These are phyloP conservation scores for Heliothis virescens DNA, from an alignment of 1,140 invertebrate species.

Conservation along the genomic window DNA sequence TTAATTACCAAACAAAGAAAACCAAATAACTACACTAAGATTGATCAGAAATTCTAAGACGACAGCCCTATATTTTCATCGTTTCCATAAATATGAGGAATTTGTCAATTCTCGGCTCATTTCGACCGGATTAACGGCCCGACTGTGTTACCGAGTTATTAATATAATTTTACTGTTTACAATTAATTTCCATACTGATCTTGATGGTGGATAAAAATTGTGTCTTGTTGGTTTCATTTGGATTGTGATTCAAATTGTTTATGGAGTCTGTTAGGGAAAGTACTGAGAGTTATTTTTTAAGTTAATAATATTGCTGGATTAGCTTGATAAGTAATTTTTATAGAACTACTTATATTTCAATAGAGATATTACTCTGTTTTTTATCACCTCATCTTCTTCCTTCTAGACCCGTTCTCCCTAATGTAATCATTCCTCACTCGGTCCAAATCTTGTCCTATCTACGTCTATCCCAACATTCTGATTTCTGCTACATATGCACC, in stretches of 20 bases:
- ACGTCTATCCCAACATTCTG: too few relatives aligned
- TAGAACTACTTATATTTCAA: too few relatives aligned
- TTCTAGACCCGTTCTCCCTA: too few relatives aligned
- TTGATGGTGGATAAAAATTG: constrained; percentile 11
- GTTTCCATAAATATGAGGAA: constrained; percentile 69
- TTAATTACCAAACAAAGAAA: constrained; percentile 25
- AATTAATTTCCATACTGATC: constrained; percentile 54
- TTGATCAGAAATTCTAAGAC: constrained; percentile 21
- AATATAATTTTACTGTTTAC: constrained; percentile 68
- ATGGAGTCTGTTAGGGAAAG: too few relatives aligned
- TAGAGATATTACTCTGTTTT: too few relatives aligned
- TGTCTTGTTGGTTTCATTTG: not conserved
- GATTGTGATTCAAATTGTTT: not conserved
- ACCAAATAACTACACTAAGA: constrained; percentile 1
- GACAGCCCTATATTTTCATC: constrained; percentile 64
- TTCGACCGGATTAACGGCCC: constrained; percentile 62
- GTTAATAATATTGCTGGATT: too few relatives aligned
- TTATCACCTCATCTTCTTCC: too few relatives aligned
- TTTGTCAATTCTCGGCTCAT: constrained; percentile 73
- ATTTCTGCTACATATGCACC: too few relatives aligned
- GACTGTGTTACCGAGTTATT: constrained; percentile 58
- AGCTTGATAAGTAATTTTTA: too few relatives aligned
- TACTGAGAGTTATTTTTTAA: too few relatives aligned
- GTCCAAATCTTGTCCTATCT: too few relatives aligned
- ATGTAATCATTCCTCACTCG: too few relatives aligned